Conservation (phyloP, 2,797 vertebrate genomes). For the Paramormyrops hopkinsi region DNA sequence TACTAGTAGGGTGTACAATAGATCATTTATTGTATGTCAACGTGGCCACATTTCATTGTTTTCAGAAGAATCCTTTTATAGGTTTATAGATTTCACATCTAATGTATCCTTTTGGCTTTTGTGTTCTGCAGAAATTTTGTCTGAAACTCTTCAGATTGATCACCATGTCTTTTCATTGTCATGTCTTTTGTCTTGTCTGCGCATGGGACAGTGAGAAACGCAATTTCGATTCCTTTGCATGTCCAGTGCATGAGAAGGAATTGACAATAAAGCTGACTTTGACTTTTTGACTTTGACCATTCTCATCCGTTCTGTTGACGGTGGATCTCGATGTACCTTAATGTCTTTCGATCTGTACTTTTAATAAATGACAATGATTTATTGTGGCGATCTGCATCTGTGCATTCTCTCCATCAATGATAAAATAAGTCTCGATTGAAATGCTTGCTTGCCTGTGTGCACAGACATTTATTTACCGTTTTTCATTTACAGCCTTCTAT, state of each 20-base stretch:
- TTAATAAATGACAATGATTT: not conserved
- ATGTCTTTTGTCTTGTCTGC: no score
- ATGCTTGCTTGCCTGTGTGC: not conserved
- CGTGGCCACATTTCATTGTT: not conserved
- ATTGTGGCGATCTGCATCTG: not conserved
- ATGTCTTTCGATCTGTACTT: not conserved
- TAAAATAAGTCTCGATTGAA: slow-evolving; percentile 1
- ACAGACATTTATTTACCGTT: not conserved
- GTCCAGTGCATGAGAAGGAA: no score
- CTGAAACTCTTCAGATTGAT: not conserved
- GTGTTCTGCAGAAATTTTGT: not conserved
- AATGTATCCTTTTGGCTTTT: not conserved
- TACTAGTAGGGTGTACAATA: not conserved
- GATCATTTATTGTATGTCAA: not conserved
- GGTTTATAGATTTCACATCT: not conserved
- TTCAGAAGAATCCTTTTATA: not conserved
- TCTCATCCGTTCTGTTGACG: not conserved
- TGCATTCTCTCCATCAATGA: slow-evolving; percentile 17
- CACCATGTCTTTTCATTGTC: no score
- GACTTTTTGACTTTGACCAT: no score
- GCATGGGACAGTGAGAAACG: no score
- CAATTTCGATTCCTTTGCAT: no score
- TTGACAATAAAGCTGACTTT: no score
- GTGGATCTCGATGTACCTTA: not conserved
- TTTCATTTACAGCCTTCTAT: not conserved